Base-by-base conservation (phyloP, 1,140 invertebrate genomes). In the Ceratina calcarata region DNA sequence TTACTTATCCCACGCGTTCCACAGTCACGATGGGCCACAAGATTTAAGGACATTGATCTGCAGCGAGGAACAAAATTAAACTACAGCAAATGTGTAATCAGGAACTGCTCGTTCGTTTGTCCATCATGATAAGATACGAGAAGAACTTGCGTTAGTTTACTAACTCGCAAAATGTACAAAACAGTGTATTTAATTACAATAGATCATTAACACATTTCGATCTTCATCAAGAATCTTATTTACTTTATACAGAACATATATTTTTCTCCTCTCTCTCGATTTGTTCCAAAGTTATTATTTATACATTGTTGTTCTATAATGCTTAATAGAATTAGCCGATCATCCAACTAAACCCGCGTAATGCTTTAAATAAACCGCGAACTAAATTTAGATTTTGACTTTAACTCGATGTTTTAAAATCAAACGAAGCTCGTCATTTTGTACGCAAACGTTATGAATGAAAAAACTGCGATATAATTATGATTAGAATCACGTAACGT, bases 371-470 rank as follows among this genome's bases (percentile, higher is more conserved):
- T 76, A 76, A 76, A 76, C 64, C 20, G 13, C 37, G 27, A 49
- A 18, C 66, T 70, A 77, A 51, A 77, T 77, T 53, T 77, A 77
- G 66, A 53, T 51, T 53, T 61, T 24, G 24, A 22, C 66, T 51
- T 77, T 61, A 61, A 77, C 57, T 49, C 20, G 66, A 69, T 77
- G 68, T 77, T 77, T 77, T 57, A 15, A 55, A 72, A 27, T 51
- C 20, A 0, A 24, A 16, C n/a, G 27, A 53, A 61, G 53, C 27
- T 75, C 20, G 22, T 67, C 20, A 49, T 67, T 75, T 66, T 22
- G 0, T 22, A 32, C 12, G 22, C 12, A 32, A 27, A 61, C 22
- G 55, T 76, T 32, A 27, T 13, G 15, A 12, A 51, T 16, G 0
- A 60, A 37, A 15, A 24, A 51, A 51, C 12, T 24, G 20, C 51